These are phyloP conservation scores for Cladopsammia gracilis DNA, from an alignment of 64 coral and sea anemone genomes.

Conservation along the genomic window DNA sequence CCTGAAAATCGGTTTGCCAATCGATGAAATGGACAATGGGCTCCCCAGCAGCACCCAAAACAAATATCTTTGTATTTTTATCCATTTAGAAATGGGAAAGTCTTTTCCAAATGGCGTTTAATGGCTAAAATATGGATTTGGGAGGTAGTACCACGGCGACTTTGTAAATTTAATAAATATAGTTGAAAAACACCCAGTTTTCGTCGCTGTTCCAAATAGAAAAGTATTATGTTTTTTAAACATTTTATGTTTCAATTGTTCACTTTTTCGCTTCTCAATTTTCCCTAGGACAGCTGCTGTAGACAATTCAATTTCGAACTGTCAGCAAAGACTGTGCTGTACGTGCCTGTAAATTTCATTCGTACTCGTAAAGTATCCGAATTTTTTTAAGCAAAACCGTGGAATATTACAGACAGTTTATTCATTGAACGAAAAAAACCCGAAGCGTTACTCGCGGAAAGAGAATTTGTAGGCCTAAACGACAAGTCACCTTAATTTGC, in stretches of 20 bases:
- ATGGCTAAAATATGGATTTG: constrained; percentile 31
- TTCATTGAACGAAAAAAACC: not conserved
- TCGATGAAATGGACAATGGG: not conserved
- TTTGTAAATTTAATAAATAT: not conserved
- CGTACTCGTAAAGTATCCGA: not conserved
- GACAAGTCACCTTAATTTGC: constrained; percentile 64
- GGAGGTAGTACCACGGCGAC: not conserved
- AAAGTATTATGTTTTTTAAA: not conserved
- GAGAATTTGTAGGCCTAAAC: not conserved
- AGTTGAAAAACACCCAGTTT: not conserved
- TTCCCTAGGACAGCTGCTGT: not conserved
- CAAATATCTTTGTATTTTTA: constrained; percentile 13
- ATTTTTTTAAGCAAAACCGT: not conserved
- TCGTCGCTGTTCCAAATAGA: not conserved
- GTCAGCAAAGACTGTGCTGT: not conserved
- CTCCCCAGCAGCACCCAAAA: not conserved
- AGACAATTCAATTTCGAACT: not conserved
- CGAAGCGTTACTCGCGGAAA: not conserved
- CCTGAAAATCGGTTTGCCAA: not conserved
- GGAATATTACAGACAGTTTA: not conserved
- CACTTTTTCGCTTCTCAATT: not conserved
- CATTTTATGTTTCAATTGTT: not conserved
- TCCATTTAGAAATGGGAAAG: constrained; percentile 7
- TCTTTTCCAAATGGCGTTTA: constrained; percentile 48
- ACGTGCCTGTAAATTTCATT: not conserved